Evolutionary conservation across 2,888 invertebrate genomes (phyloP).

Genomic region (Theretra japonica): DNA sequence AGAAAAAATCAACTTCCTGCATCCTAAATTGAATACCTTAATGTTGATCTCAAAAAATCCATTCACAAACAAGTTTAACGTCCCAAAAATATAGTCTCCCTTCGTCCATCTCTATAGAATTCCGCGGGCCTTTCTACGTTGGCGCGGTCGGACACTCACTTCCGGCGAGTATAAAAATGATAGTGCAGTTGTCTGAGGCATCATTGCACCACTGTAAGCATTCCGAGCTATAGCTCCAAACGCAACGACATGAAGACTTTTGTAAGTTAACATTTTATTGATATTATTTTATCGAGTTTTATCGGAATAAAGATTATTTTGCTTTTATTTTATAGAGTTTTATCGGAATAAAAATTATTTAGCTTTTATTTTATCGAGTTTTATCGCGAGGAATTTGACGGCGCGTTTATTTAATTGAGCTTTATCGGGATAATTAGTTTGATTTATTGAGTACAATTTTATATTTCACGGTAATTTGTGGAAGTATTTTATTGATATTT

Average conservation of each 20-base stretch:
- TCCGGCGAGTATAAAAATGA: conserved; percentile 79
- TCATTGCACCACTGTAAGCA: conserved; percentile 64
- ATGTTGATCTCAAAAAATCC: neutral
- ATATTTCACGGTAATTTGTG: too few relatives aligned
- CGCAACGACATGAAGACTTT: conserved; percentile 77
- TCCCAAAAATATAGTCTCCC: conserved; percentile 26
- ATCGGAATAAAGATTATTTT: neutral
- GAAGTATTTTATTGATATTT: too few relatives aligned
- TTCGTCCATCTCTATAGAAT: conserved; percentile 53
- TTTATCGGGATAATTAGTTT: neutral
- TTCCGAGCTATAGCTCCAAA: conserved; percentile 54
- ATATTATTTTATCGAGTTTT: neutral
- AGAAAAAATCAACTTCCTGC: too few relatives aligned
- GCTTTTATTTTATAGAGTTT: neutral
- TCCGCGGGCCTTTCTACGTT: conserved; percentile 70
- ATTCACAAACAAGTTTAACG: conserved; percentile 11
- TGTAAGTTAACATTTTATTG: conserved; percentile 64
- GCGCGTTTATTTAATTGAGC: neutral
- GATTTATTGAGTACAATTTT: neutral
- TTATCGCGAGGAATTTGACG: neutral
- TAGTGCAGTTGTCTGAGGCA: conserved; percentile 66
- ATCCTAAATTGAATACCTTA: neutral
- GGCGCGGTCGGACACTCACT: conserved; percentile 69
- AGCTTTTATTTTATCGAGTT: conserved; percentile 1
- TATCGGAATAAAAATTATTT: neutral